Conservation (phyloP, 2,113 vertebrate species). For the chimpanzee (Pan troglodytes) region NHGRI_mPanTro3-v2.1_pri NC_072412.2:86245001-86245500, state of each 20-base stretch:
- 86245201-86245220: background rate
- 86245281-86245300: background rate
- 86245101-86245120: background rate
- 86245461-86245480: background rate
- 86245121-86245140: background rate
- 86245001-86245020: background rate
- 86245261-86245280: background rate
- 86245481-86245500: background rate
- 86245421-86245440: background rate
- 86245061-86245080: background rate
- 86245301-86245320: conserved; percentile 18
- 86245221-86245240: background rate
- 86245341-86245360: background rate
- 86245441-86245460: background rate
- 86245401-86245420: background rate
- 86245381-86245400: background rate
- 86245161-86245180: background rate
- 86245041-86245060: background rate
- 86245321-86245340: background rate
- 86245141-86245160: background rate
- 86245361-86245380: background rate
- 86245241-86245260: background rate
- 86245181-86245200: background rate
- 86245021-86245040: background rate
- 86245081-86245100: background rate